Evolutionary conservation across 2,888 invertebrate species (phyloP).

Genomic region (Acleris sparsana): DNA sequence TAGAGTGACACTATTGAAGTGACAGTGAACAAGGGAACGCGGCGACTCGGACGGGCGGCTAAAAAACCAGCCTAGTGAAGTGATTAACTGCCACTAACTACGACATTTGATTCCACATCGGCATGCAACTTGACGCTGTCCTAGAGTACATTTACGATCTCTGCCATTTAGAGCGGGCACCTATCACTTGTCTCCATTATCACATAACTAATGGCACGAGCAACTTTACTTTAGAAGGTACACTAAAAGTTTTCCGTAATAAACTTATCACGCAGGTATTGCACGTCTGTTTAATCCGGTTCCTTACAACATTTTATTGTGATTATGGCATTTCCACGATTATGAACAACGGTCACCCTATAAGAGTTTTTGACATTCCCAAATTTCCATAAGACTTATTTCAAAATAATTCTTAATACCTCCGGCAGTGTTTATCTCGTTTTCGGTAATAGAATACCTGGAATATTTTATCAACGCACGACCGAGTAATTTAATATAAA

Average conservation of each 20-base stretch:
- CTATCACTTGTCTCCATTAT: conserved; percentile 30
- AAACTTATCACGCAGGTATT: conserved; percentile 16
- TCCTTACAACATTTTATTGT: conserved; percentile 20
- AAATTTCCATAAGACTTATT: conserved; percentile 45
- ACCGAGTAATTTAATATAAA: conserved; percentile 84
- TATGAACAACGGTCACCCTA: conserved; percentile 35
- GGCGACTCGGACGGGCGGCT: conserved; percentile 47
- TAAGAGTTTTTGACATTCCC: conserved; percentile 47
- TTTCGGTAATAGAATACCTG: conserved; percentile 82
- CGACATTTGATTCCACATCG: conserved; percentile 60
- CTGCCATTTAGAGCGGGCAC: conserved; percentile 38
- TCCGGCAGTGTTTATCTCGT: conserved; percentile 74
- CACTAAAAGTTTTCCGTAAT: conserved; percentile 16
- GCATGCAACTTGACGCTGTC: conserved; percentile 73
- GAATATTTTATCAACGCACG: conserved; percentile 82
- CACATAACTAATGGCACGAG: conserved; percentile 44
- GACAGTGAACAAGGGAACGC: conserved; percentile 53
- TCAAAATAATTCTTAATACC: conserved; percentile 62
- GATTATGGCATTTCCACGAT: conserved; percentile 16
- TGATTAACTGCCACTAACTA: conserved; percentile 57
- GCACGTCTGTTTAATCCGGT: conserved; percentile 8
- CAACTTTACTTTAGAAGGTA: conserved; percentile 11
- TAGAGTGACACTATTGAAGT: conserved; percentile 52
- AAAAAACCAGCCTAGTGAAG: conserved; percentile 57
- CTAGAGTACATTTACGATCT: conserved; percentile 66